These are phyloP conservation scores for Argynnis bischoffii DNA, from an alignment of 2,888 invertebrate species.

Conservation along the genomic window DNA sequence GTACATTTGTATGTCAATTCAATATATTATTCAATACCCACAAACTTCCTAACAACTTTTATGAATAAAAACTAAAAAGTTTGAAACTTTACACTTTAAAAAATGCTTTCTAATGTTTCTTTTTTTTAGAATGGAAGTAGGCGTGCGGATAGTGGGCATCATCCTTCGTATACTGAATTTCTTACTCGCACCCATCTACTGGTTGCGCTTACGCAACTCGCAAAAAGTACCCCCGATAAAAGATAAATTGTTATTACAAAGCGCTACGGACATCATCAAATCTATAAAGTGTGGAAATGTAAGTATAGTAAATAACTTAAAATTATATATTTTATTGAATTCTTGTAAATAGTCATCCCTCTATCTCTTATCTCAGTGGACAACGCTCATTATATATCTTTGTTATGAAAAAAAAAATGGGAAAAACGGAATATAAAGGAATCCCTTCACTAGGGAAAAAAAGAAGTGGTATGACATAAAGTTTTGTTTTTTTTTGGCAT, in stretches of 20 bases:
- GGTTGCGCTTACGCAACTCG: conserved; percentile 54
- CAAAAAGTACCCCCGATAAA: conserved; percentile 63
- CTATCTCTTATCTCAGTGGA: too few relatives aligned
- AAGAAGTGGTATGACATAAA: too few relatives aligned
- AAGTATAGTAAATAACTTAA: conserved; percentile 40
- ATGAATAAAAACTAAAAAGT: too few relatives aligned
- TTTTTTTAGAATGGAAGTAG: conserved; percentile 69
- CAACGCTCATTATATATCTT: too few relatives aligned
- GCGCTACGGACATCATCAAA: conserved; percentile 82
- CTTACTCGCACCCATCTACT: conserved; percentile 65
- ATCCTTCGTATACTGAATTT: conserved; percentile 64
- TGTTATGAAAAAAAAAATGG: too few relatives aligned
- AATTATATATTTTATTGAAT: background rate
- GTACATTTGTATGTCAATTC: too few relatives aligned
- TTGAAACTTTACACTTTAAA: background rate
- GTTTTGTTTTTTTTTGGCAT: too few relatives aligned
- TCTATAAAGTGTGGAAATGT: conserved; percentile 83
- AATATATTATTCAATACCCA: too few relatives aligned
- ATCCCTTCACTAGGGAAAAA: too few relatives aligned
- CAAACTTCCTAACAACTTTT: too few relatives aligned
- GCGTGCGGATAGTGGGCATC: conserved; percentile 67
- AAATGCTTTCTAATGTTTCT: background rate
- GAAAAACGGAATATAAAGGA: too few relatives aligned
- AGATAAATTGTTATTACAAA: conserved; percentile 77
- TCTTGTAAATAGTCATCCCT: too few relatives aligned